Evolutionary conservation across 1,140 invertebrate genomes (phyloP).

Genomic region (Condylostylus longicornis): DNA sequence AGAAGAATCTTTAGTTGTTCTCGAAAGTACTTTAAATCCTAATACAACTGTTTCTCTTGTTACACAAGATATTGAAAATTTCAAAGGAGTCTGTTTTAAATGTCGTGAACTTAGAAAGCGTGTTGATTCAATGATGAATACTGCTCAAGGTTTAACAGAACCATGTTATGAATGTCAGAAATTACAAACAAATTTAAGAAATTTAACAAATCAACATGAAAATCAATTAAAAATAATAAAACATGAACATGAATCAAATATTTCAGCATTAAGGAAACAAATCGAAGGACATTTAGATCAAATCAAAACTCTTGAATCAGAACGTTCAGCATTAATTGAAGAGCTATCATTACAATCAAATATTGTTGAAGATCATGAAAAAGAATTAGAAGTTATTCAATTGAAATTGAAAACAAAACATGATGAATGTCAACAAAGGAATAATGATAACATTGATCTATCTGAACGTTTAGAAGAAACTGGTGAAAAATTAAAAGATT

Average conservation of each 20-base stretch:
- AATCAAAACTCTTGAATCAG: slow-evolving; percentile 8
- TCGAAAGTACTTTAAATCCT: slow-evolving; percentile 9
- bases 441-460: slow-evolving; percentile 9
- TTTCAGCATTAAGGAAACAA: slow-evolving; percentile 9
- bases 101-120: slow-evolving; percentile 30
- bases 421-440: slow-evolving; percentile 10
- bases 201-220: slow-evolving; percentile 27
- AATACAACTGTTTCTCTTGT: slow-evolving; percentile 10
- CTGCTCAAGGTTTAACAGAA: slow-evolving; percentile 14
- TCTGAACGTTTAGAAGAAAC: slow-evolving; percentile 9
- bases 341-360: slow-evolving; percentile 22
- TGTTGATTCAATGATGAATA: slow-evolving; percentile 18
- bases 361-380: slow-evolving; percentile 21
- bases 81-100: slow-evolving; percentile 34
- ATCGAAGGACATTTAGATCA: slow-evolving; percentile 10
- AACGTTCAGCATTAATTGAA: slow-evolving; percentile 6
- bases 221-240: slow-evolving; percentile 15
- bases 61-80: slow-evolving; percentile 18
- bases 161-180: slow-evolving; percentile 13
- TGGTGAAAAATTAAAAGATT: slow-evolving; percentile 7
- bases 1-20: slow-evolving; percentile 12
- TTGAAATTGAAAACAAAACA: slow-evolving; percentile 14
- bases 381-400: slow-evolving; percentile 13
- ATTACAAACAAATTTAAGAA: slow-evolving; percentile 23
- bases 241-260: slow-evolving; percentile 11